Evolutionary conservation across 1,140 invertebrate genomes (phyloP).

Genomic region (Gonatopus flavifemur): DNA sequence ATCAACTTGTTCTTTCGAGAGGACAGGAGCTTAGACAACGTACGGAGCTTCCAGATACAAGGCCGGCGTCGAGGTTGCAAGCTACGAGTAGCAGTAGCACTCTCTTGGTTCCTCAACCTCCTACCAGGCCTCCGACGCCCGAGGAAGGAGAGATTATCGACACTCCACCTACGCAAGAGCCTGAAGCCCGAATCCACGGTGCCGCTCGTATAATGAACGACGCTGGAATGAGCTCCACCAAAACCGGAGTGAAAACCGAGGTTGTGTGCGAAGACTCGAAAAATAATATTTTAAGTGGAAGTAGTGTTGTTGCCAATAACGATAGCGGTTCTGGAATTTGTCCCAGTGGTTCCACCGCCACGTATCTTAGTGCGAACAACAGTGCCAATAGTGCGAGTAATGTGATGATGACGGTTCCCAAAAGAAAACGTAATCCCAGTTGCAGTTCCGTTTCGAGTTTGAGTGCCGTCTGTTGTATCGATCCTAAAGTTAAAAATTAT

Average conservation of each 20-base stretch:
- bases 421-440: conserved; percentile 59
- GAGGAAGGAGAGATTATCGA: conserved; percentile 48
- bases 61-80: conserved; percentile 54
- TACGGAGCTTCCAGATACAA: conserved; percentile 61
- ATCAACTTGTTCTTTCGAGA: conserved; percentile 40
- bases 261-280: conserved; percentile 23
- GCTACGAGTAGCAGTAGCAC: conserved; percentile 29
- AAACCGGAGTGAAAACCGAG: conserved; percentile 23
- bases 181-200: conserved; percentile 27
- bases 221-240: conserved; percentile 8
- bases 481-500: conserved; percentile 45
- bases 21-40: conserved; percentile 57
- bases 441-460: conserved; percentile 57
- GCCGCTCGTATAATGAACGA: conserved; percentile 12
- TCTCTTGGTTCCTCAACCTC: conserved; percentile 14
- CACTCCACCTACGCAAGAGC: conserved; percentile 29
- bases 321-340: conserved; percentile 5
- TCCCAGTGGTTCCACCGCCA: conserved; percentile 3
- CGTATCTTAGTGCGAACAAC: conserved; percentile 13
- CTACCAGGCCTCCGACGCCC: conserved; percentile 38
- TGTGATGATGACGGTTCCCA: conserved; percentile 27
- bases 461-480: conserved; percentile 43
- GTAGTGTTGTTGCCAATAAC: conserved; percentile 10
- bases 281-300: conserved; percentile 16
- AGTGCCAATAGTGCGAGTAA: conserved; percentile 15